Percentiles rank a stretch among this genome's conserved stretches.
Conservation (phyloP, 2,797 vertebrate species). For the Agapornis canus region DNA sequence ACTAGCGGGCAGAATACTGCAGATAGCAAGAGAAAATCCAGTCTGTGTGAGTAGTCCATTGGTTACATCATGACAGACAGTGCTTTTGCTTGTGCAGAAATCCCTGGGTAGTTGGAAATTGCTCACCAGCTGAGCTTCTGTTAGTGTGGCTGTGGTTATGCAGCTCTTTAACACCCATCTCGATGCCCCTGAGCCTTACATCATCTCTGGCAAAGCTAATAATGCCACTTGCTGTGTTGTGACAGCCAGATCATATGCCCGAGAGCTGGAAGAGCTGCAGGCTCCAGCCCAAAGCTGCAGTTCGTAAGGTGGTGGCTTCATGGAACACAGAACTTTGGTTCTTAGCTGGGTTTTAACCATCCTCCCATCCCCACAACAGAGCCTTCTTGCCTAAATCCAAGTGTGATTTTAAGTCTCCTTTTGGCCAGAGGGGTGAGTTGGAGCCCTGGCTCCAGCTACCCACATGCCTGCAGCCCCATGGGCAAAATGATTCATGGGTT, state of each 20-base stretch:
- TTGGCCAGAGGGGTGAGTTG: background rate
- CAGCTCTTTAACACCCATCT: background rate
- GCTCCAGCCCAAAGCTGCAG: background rate
- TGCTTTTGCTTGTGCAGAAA: background rate
- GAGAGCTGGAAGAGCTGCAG: background rate
- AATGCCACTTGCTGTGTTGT: background rate
- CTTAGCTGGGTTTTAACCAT: background rate
- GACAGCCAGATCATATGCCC: rapidly evolving
- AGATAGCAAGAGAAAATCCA: background rate
- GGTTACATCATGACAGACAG: background rate
- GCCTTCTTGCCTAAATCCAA: background rate
- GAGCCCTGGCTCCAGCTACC: background rate
- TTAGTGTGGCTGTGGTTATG: background rate
- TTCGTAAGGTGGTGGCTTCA: background rate
- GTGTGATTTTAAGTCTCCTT: background rate
- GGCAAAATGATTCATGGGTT: background rate
- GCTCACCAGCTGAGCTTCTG: background rate
- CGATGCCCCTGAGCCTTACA: background rate
- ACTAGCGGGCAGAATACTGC: background rate
- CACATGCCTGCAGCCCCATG: background rate
- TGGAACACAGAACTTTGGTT: rapidly evolving
- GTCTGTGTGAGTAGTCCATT: background rate
- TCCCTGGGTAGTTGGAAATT: background rate
- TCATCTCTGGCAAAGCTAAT: background rate
- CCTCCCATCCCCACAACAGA: background rate